Evolutionary conservation across 1,140 invertebrate species (phyloP).

Genomic region (Ganaspis sp.): DNA sequence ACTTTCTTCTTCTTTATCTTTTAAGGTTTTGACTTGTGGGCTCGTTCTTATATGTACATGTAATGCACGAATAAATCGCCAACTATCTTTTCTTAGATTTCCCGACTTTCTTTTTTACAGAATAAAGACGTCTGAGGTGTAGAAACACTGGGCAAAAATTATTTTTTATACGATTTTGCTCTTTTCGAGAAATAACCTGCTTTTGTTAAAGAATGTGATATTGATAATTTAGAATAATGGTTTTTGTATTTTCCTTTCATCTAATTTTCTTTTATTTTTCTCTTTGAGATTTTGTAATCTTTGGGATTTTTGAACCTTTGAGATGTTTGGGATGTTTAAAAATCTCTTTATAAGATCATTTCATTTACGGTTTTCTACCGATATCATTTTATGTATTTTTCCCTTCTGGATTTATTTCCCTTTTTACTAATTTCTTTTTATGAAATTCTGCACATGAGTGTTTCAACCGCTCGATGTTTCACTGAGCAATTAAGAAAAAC

Average conservation of each 20-base stretch:
- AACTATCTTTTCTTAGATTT: neutral
- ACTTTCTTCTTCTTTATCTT: constrained; percentile 22
- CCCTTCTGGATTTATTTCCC: neutral
- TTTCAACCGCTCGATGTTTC: neutral
- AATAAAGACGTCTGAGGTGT: neutral
- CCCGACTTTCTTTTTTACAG: neutral
- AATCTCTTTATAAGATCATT: too few relatives aligned
- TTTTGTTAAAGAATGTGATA: neutral
- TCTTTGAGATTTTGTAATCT: too few relatives aligned
- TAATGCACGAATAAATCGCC: neutral
- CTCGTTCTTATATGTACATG: neutral
- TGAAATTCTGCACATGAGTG: neutral
- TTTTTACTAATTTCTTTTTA: constrained; percentile 1
- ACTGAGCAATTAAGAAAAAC: neutral
- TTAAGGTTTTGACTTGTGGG: constrained; percentile 10
- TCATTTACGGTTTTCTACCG: too few relatives aligned
- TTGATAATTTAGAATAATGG: neutral
- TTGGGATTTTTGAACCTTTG: too few relatives aligned
- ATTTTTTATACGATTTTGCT: neutral
- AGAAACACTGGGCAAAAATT: neutral
- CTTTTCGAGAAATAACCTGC: neutral
- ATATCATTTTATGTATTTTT: neutral
- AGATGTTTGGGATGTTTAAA: too few relatives aligned
- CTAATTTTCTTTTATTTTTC: too few relatives aligned
- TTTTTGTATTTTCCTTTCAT: too few relatives aligned